Percentiles rank a stretch among this genome's conserved stretches.
Conservation (phyloP, 1,140 invertebrate species). For the Tenebrio molitor region DNA sequence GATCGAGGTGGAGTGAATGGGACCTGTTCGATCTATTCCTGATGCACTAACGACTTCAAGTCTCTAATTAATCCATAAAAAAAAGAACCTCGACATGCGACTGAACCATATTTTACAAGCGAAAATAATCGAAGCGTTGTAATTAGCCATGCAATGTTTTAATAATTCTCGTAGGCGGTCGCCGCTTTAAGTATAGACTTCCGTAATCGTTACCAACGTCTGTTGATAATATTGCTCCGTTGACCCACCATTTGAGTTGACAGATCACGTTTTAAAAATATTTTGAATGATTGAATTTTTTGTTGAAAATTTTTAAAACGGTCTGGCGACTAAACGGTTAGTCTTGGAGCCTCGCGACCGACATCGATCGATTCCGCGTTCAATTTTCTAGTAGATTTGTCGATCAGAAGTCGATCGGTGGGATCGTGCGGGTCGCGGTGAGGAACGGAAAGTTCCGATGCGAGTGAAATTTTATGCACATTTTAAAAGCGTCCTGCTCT, state of each 20-base stretch:
- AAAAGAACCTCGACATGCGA: constrained; percentile 3
- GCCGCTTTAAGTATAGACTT: background rate
- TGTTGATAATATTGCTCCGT: background rate
- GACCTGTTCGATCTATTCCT: background rate
- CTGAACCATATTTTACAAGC: constrained; percentile 22
- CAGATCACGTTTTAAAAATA: constrained; percentile 6
- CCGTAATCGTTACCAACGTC: no score
- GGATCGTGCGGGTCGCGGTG: background rate
- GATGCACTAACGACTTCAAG: constrained; percentile 6
- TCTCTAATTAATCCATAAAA: constrained; percentile 1
- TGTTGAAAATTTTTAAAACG: background rate
- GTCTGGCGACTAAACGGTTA: background rate
- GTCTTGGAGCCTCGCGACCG: background rate
- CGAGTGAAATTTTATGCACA: no score
- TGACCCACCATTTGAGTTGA: background rate
- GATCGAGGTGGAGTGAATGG: background rate
- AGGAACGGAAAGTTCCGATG: background rate
- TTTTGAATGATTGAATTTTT: background rate
- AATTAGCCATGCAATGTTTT: constrained; percentile 8
- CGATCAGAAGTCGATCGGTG: background rate
- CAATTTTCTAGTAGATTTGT: background rate
- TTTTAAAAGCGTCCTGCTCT: no score
- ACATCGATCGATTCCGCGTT: background rate
- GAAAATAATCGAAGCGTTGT: constrained; percentile 5
- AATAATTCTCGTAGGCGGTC: background rate